Evolutionary conservation across 1,140 invertebrate genomes (phyloP), one percentile per base, ranked within the genome.

Genomic region (Drosophila malerkotliana): DNA sequence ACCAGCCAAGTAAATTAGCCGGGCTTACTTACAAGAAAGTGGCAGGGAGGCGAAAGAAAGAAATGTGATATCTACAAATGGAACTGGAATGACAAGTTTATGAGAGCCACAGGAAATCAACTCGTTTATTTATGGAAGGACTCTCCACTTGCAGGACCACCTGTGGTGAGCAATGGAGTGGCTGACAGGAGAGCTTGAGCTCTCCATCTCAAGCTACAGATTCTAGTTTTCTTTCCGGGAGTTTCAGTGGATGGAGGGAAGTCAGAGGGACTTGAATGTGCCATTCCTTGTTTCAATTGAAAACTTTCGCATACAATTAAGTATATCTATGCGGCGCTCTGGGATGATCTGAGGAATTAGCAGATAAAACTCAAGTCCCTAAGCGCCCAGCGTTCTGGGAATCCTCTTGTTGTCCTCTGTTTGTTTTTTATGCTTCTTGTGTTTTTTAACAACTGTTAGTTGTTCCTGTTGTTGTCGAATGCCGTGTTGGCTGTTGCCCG

Each of bases 1-100:
- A 28, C 26, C 5, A 28, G 79, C 61, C 83, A 87, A 87, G 75
- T 88, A 87, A 87, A 87, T 87, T 88, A 88, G 83, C 80, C 39
- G 24, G 61, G 52, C 64, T 80, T 57, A 62, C 44, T 59, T 8
- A 30, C 47, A 53, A 57, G 77, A 62, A 54, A 37, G 18, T 48
- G 44, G 34, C 51, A 18, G 21, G 7, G 7, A 47, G 18, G n/a
- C 18, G 26, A 47, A 4, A 41, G 18, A 69, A 69, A 48, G 66
- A 69, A 71, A 69, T 69, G 52, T 71, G 51, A 49, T 57, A 49
- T 28, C 44, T 47, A 32, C 67, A 30, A 71, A 69, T 69, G 66
- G 32, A 69, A 69, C n/a, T 39, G 44, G 44, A 57, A 57, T 71
- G 64, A 71, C 67, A 69, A 57, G 64, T 71, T 71, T 71, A 71